Base-by-base conservation (phyloP, 2,888 invertebrate species). In the Dexiosoma caninum region DNA sequence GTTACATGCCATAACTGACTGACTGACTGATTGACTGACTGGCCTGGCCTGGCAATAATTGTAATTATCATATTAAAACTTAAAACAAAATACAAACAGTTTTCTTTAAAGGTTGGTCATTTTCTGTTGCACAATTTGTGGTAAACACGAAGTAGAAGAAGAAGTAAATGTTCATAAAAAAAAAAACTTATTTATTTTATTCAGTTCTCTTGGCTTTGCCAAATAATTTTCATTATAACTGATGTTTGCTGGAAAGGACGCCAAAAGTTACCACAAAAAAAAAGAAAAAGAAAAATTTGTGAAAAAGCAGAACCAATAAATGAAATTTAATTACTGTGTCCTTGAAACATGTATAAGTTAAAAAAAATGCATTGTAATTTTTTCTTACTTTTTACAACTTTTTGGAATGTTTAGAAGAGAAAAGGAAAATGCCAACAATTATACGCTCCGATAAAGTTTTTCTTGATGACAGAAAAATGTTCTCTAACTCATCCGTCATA, bases 1-100 rank as follows among this genome's bases (percentile, higher is more conserved):
- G 23, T 42, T 44, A 46, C 30, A 55, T 49, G 51, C 42, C 59
- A 75, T 53, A 70, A 59, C 77, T n/a, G n/a, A n/a, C n/a, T n/a
- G n/a, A n/a, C n/a, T n/a, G n/a, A n/a, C n/a, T n/a, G n/a, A n/a
- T n/a, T n/a, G n/a, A n/a, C n/a, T n/a, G n/a, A n/a, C n/a, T n/a
- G n/a, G n/a, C n/a, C n/a, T n/a, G n/a, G n/a, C n/a, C n/a, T 66
- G 55, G 57, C 62, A 40, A 46, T 75, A 66, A 40, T 60, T 53
- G 49, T 72, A 71, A 71, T 80, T 80, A 80, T 72, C 67, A 35
- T 67, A 76, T 72, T 60, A 67, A 67, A 80, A 76, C 60, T 75
- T 59, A 71, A 75, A 79, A 59, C 21, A 49, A 62, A 72, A 19
- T 53, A 19, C 44, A n/a, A 8, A 6, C 42, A 21, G n/a, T 71